Base-by-base conservation (phyloP, 92 coral and sea anemone species). In the Ricordea florida region DNA sequence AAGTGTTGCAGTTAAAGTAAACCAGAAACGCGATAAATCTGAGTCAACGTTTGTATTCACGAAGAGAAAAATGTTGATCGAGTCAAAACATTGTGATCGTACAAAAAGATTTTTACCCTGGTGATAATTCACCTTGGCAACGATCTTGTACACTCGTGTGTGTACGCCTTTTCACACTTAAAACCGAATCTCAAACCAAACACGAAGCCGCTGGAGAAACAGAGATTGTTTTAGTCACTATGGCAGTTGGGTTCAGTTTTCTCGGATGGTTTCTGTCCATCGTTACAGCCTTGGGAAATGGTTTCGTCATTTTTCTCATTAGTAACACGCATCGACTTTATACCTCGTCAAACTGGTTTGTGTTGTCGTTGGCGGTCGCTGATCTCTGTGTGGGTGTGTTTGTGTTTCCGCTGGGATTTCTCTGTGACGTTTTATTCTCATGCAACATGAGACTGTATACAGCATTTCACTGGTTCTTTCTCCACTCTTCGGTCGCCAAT, bases 401-500 rank as follows among this genome's bases (percentile, higher is more conserved):
- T 9, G 41, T 47, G 3, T 66, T 66, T 9, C 73, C 73, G 10
- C 9, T 28, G 21, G 14, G 41, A 18, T 31, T 35, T 46, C 6
- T 32, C n/a, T 66, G 73, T 17, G 18, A 16, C 38, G 6, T 30
- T 18, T 17, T 11, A 13, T n/a, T 21, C 57, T n/a, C 5, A 6
- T 66, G 73, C 18, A 48, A 66, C 73, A 14, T 10, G 14, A 29
- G 20, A 10, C 26, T 44, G 35, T 28, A 29, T 29, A 51, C 10
- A 8, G 48, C 63, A 9, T 52, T 51, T 23, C 47, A 22, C 37
- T 69, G 76, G 63, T 50, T 69, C n/a, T 2, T 51, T 15, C 29
- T 51, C 10, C 63, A 69, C 50, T 34, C 62, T 0, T 69, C 76
- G 25, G 49, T 69, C 10, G 34, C 76, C 48, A 69, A 69, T 53